Evolutionary conservation across 23 tunicate species (phyloP).

Genomic region (Botrylloides violaceus): DNA sequence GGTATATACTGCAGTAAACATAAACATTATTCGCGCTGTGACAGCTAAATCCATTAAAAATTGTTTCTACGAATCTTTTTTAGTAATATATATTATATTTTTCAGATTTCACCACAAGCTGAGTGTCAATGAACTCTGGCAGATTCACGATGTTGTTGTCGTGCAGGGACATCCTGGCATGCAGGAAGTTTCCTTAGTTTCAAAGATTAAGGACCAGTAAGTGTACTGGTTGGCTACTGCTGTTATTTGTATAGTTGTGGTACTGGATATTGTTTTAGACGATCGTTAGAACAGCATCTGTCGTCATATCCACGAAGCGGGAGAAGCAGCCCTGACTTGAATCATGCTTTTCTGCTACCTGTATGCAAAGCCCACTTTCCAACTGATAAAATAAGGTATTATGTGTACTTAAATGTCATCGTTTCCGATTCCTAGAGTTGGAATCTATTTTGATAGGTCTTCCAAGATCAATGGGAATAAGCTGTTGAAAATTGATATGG

Average conservation of each 20-base stretch:
- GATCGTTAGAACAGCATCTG: not conserved
- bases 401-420: too few species aligned
- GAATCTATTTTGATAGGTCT: too few species aligned
- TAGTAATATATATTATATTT: not conserved
- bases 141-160: constrained; percentile 26
- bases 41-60: too few species aligned
- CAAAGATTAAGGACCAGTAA: constrained; percentile 18
- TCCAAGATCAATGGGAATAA: not conserved
- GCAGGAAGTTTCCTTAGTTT: constrained; percentile 4
- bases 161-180: constrained; percentile 8
- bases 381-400: not conserved
- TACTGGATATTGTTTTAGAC: not conserved
- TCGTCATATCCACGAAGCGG: constrained; percentile 17
- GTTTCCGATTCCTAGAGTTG: too few species aligned
- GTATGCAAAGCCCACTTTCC: constrained; percentile 27
- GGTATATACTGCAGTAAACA: too few species aligned
- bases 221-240: not conserved
- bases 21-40: too few species aligned
- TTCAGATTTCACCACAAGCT: constrained; percentile 36
- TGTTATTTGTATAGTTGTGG: not conserved
- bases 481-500: constrained; percentile 43
- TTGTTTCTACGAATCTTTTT: too few species aligned
- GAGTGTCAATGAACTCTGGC: constrained; percentile 23
- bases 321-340: constrained; percentile 12
- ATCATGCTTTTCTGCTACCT: constrained; percentile 25